Evolutionary conservation across 2,113 vertebrate genomes (phyloP).

Genomic region (Cheirogaleus medius): DNA sequence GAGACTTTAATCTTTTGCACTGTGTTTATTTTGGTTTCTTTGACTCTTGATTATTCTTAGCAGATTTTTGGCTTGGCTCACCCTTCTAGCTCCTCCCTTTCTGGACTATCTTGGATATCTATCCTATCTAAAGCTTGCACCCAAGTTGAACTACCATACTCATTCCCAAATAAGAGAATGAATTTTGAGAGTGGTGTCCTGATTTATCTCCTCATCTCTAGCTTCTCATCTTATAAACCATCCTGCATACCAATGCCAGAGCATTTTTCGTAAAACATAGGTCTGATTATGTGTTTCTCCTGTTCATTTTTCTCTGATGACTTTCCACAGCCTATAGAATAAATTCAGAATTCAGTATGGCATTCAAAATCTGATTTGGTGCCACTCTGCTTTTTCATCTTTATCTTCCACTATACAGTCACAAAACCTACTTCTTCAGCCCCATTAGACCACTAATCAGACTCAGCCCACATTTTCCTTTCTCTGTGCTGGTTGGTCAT

Average conservation of each 20-base stretch:
- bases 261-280: not conserved
- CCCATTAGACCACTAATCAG: not conserved
- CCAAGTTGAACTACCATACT: not conserved
- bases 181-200: not conserved
- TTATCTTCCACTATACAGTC: not conserved
- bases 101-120: not conserved
- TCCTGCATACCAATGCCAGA: not conserved
- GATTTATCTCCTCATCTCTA: not conserved
- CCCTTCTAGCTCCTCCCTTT: not conserved
- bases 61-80: not conserved
- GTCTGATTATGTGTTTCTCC: not conserved
- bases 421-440: not conserved
- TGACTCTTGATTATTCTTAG: not conserved
- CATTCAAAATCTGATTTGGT: not conserved
- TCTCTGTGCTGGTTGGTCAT: not conserved
- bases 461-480: not conserved
- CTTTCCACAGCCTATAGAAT: not conserved
- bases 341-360: not conserved
- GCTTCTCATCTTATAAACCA: not conserved
- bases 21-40: not conserved
- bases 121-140: not conserved
- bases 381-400: not conserved
- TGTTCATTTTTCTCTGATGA: not conserved
- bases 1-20: not conserved
- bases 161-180: not conserved